Base-by-base conservation (phyloP, 1,140 invertebrate species). In the Spodoptera frugiperda region DNA sequence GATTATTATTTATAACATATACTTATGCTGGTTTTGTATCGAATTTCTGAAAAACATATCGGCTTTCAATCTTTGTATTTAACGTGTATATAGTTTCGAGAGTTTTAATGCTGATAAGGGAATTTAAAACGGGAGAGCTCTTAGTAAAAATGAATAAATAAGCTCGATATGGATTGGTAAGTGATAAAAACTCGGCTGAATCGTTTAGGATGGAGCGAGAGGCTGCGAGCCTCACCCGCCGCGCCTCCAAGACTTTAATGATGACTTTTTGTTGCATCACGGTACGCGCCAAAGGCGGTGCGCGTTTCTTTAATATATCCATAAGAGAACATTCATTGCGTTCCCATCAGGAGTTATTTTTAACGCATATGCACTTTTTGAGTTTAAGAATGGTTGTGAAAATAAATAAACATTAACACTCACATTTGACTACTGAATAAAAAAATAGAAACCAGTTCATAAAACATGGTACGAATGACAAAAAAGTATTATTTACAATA, bases 151-250 rank as follows among this genome's bases (percentile, higher is more conserved):
- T 86, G 84, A 88, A 89, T 90, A 89, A 88, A 89, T 89, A 89
- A 85, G 78, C 87, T 87, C 78, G 83, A 91, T 93, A 93, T 90
- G 90, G 89, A 87, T 91, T 89, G 88, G 90, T 88, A 84, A 88
- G 89, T 91, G 90, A 91, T 92, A 93, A 93, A 93, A 93, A 92
- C 86, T 89, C 84, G 86, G 87, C 81, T 86, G 88, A 86, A 89
- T 91, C 86, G 87, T 89, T 93, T 91, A 89, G 87, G 87, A 84
- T 80, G 84, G 81, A 82, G 84, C 82, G 84, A 84, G 89, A 90
- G 87, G 86, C 88, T 87, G 86, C 83, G 82, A 75, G 85, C 85
- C 81, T 84, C 89, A 81, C 87, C 84, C 89, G 86, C 83, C 90
- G 89, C 88, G 87, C 89, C 89, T 89, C 88, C 85, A 82, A 88